Base-by-base conservation (phyloP, 1,140 invertebrate genomes). In the Rhysida immarginata region DNA sequence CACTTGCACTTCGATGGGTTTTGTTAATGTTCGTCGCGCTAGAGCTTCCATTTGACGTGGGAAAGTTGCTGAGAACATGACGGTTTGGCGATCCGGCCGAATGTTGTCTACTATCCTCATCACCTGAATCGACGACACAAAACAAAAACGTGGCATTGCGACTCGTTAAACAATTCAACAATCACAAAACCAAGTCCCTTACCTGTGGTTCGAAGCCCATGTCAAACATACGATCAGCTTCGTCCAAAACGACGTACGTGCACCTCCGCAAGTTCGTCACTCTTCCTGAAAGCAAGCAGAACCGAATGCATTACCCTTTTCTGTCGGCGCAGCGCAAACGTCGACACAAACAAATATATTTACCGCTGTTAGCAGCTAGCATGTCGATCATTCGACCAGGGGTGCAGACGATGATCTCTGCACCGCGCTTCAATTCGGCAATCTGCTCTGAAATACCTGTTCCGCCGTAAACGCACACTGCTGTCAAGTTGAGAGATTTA, bases 351-450 rank as follows among this genome's bases (percentile, higher is more conserved):
- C 8, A 16, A 16, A 46, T 46, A 13, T 23, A 65, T 63, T 63
- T 63, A 75, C 94, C 96, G 55, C 84, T 91, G 69, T 99, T 99
- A 2, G 95, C 96, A 0, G 94, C 91, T 52, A 99, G 70, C 94
- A 99, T 98, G 69, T 99, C 96, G 64, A 99, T 99, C 96, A 99
- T 99, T 59, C 96, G 77, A 0, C 96, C 96, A 0, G 96, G 96
- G 0, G 96, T 99, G 64, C 96, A 99, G 0, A 99, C 95, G 58
- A 99, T 95, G 56, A 99, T 95, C 73, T 99, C 95, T 0, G 94
- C 90, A 18, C 96, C 96, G 49, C 94, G 78, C 70, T 99, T 99
- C 50, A 99, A 68, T 69, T 99, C 95, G 0, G 95, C 95, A 63
- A 99, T 99, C 72, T 96, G 84, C 72, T 96, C 93, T 0, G 77